These are phyloP conservation scores for Fregata magnificens DNA, from an alignment of 2,113 vertebrate species.

Conservation along the genomic window DNA sequence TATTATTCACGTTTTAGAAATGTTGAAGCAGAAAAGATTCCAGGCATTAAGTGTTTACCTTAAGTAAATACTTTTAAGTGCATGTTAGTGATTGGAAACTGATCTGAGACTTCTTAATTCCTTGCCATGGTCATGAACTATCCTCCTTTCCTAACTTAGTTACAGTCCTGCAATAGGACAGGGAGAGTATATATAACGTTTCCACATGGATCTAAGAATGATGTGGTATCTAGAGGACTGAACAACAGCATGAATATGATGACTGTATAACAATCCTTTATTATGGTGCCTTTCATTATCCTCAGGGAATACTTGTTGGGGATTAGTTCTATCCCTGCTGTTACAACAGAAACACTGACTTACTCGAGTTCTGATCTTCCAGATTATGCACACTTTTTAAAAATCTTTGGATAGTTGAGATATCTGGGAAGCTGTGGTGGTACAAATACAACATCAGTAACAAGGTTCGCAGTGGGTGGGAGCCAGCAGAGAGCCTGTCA, in stretches of 20 bases:
- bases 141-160: neutral
- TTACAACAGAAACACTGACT: neutral
- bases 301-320: neutral
- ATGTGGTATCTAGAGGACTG: neutral
- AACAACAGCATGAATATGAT: neutral
- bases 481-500: neutral
- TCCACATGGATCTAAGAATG: neutral
- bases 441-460: neutral
- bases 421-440: neutral
- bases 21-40: neutral
- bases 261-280: neutral
- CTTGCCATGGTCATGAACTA: neutral
- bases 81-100: neutral
- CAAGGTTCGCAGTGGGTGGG: neutral
- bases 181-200: neutral
- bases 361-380: neutral
- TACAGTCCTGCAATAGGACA: neutral
- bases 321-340: neutral
- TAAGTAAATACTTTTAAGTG: neutral
- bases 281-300: neutral
- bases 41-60: neutral
- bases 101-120: neutral
- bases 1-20: neutral
- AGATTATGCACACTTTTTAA: neutral
- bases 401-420: neutral